Conservation (phyloP, 2,888 invertebrate species). For the Lepidocyrtoides sp. region DNA sequence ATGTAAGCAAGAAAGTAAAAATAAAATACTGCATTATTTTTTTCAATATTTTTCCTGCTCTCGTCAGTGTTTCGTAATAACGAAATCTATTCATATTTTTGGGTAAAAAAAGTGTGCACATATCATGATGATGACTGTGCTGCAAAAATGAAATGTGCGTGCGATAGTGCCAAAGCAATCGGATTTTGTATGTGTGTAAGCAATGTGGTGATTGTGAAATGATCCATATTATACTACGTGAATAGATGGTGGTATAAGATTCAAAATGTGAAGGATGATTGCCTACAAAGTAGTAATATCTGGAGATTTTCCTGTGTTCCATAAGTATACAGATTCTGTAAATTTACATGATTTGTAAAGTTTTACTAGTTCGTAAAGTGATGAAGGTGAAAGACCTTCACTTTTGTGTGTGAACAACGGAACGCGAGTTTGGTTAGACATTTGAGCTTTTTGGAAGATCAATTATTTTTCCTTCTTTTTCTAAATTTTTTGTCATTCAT, state of each 20-base stretch:
- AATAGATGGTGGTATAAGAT: neutral
- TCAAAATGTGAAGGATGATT: neutral
- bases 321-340: neutral
- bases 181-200: too few relatives aligned
- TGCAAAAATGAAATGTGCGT: slow-evolving; percentile 1
- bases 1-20: slow-evolving; percentile 27
- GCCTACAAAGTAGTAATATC: too few relatives aligned
- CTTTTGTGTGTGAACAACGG: neutral
- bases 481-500: neutral
- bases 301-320: neutral
- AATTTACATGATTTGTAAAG: too few relatives aligned
- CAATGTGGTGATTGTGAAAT: slow-evolving; percentile 5
- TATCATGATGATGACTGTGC: neutral
- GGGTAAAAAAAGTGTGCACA: neutral
- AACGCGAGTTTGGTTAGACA: too few relatives aligned
- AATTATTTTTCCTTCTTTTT: neutral
- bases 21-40: neutral
- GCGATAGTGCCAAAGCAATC: neutral
- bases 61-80: slow-evolving; percentile 12
- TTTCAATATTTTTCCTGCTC: slow-evolving; percentile 46
- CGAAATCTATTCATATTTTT: neutral
- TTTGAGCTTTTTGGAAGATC: neutral
- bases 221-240: neutral
- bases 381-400: slow-evolving; percentile 43
- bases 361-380: slow-evolving; percentile 7